These are phyloP conservation scores for Rhodeus uyekii DNA, from an alignment of 2,797 vertebrate species.

Conservation along the genomic window DNA sequence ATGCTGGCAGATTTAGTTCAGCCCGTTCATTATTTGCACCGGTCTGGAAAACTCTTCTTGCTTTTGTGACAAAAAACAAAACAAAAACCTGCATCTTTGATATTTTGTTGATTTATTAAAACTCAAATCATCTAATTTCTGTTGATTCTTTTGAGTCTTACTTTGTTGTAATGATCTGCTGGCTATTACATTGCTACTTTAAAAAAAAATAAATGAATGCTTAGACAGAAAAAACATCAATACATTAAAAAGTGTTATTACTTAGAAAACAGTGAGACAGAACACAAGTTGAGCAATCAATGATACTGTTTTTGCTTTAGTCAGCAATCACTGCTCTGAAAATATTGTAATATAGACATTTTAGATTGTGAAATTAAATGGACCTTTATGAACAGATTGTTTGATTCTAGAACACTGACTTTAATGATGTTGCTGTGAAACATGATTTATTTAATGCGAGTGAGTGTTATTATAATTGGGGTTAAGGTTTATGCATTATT, in stretches of 20 bases:
- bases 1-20: not conserved
- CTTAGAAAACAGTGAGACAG: no score
- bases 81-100: not conserved
- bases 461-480: not conserved
- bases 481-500: not conserved
- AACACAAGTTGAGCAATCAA: not conserved
- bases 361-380: not conserved
- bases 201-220: no score
- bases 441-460: no score
- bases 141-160: not conserved
- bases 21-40: constrained; percentile 1
- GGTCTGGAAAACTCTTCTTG: not conserved
- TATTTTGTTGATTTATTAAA: not conserved
- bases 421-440: not conserved
- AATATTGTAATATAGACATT: not conserved
- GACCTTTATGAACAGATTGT: not conserved
- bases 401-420: not conserved
- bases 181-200: no score
- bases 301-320: not conserved
- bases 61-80: not conserved
- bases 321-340: not conserved
- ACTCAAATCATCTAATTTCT: not conserved
- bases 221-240: no score
- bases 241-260: no score
- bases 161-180: not conserved